phyloP scores from a whole-genome alignment of 2,888 invertebrate genomes.

The Ormyrus thymus region DNA sequence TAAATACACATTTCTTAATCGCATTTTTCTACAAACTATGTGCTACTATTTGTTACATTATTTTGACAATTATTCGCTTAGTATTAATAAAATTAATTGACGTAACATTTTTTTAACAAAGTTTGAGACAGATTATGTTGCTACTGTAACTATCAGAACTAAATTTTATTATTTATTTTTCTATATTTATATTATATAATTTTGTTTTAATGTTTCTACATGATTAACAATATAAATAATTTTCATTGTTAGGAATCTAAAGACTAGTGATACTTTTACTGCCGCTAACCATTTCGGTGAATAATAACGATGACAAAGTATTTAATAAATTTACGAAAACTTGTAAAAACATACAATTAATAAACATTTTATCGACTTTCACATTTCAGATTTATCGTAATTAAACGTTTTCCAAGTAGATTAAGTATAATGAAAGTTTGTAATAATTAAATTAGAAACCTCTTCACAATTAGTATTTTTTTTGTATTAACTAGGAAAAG shows the following conservation, averaged over 20 bases:
- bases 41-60: not conserved
- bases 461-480: too few species aligned
- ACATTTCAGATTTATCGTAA: too few species aligned
- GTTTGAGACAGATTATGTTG: not conserved
- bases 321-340: too few species aligned
- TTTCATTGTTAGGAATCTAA: conserved; percentile 42
- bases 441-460: too few species aligned
- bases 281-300: conserved; percentile 12
- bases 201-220: conserved; percentile 45
- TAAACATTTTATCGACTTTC: too few species aligned
- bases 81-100: too few species aligned
- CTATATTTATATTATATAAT: conserved; percentile 23
- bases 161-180: conserved; percentile 13
- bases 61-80: not conserved
- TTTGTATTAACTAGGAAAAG: too few species aligned
- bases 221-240: conserved; percentile 41
- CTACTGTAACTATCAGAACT: not conserved
- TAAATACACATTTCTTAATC: conserved; percentile 23
- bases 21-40: not conserved
- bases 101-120: not conserved
- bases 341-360: too few species aligned
- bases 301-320: conserved; percentile 6
- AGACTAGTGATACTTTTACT: conserved; percentile 43
- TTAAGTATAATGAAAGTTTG: too few species aligned
- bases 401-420: not conserved